Base-by-base conservation (phyloP, 2,797 vertebrate species). In the Megalops cyprinoides region DNA sequence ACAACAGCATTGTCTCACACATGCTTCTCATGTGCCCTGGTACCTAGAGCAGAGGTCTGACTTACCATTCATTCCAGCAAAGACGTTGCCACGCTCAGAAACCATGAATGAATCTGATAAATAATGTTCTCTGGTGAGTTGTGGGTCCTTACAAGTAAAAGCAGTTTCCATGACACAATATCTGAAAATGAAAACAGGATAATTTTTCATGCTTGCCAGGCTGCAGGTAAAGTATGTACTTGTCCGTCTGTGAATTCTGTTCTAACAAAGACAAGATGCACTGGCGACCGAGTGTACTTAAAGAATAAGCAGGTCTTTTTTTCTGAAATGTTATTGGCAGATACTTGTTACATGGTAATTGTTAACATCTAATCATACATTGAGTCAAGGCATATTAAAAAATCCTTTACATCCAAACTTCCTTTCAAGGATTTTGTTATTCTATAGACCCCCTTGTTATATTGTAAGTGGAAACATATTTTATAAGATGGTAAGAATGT, bases 401-500 rank as follows among this genome's bases (percentile, higher is more conserved):
- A 34, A 65, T 65, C 28, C 34, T 9, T 58, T 55, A 55, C 25
- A 55, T 18, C 55, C 55, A n/a, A 58, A 25, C 25, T 62, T 62
- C 25, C 42, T 37, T 69, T 20, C 31, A 14, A 39, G 34, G 37
- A 42, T 39, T 69, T 69, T 69, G 42, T 69, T 23, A 23, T 69
- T n/a, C 37, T 42, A 18, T 42, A 69, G 65, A 39, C 60, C 60
- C 7, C 25, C 34, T 39, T 39, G 31, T 69, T 69, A 65, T 14
- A 39, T 8, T 80, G 74, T 74, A 80, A 80, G 71, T 25, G n/a
- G 71, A 56, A 79, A 79, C 51, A 46, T 39, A 74, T 58, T 80
- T 73, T 53, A 55, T 49, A 80, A 69, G 69, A 77, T 56, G 31
- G 53, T 39, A 37, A 37, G 73, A 49, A 56, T 56, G 69, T 80